Conservation (phyloP, 1,140 invertebrate species). For the Phortica variegata region DNA sequence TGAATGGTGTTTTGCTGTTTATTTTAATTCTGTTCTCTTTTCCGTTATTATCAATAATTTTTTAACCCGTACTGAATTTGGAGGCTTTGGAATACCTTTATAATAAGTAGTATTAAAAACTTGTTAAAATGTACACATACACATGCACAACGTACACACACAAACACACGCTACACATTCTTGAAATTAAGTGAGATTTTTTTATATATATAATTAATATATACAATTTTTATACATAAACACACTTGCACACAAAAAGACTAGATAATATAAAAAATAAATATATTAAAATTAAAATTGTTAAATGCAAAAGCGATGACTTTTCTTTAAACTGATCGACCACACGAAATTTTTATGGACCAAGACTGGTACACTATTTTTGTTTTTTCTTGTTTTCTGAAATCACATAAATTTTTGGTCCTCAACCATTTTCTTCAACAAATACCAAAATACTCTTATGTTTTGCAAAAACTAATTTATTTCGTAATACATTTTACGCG, state of each 20-base stretch:
- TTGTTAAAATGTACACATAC: slow-evolving; percentile 20
- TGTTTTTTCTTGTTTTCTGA: too few species aligned
- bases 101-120: slow-evolving; percentile 2
- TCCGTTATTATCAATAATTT: neutral
- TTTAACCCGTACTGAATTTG: neutral
- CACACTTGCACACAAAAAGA: slow-evolving; percentile 48
- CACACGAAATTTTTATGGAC: too few species aligned
- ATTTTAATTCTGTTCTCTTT: neutral
- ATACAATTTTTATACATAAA: slow-evolving; percentile 39
- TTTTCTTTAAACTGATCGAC: too few species aligned
- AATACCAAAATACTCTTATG: too few species aligned
- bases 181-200: slow-evolving; percentile 43
- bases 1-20: too few species aligned
- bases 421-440: too few species aligned
- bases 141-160: slow-evolving; percentile 9
- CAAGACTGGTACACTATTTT: too few species aligned
- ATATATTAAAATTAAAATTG: too few species aligned
- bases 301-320: too few species aligned
- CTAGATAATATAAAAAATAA: slow-evolving; percentile 36
- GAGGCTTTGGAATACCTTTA: neutral
- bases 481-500: slow-evolving; percentile 51
- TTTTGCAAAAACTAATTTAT: slow-evolving; percentile 48
- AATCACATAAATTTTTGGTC: too few species aligned
- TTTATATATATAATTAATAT: slow-evolving; percentile 51
- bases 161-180: slow-evolving; percentile 39